phyloP scores from a whole-genome alignment of 92 coral and sea anemone genomes.

The Parazoanthus atlanticus region DNA sequence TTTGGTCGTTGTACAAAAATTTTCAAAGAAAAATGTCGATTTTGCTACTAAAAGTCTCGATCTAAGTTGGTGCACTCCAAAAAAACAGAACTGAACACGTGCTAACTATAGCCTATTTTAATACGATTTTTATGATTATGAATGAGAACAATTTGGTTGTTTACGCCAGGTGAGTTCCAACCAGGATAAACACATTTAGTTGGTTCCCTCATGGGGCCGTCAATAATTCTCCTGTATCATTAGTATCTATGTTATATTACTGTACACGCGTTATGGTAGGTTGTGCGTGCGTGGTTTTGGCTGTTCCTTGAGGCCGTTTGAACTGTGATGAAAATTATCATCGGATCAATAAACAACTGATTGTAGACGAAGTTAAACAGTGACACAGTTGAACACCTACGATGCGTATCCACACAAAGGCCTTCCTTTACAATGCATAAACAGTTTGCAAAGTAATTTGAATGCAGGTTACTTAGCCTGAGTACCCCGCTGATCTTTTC shows the following conservation, averaged over 20 bases:
- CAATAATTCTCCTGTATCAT: neutral
- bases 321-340: neutral
- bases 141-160: conserved; percentile 9
- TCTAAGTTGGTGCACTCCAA: neutral
- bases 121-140: neutral
- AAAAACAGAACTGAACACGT: conserved; percentile 11
- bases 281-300: neutral
- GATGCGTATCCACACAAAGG: neutral
- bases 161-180: conserved; percentile 8
- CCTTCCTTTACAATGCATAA: neutral
- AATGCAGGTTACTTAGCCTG: neutral
- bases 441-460: neutral
- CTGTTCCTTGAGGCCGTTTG: neutral
- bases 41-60: neutral
- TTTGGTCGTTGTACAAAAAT: no score
- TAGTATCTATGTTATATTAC: neutral
- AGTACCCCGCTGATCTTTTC: conserved; percentile 10
- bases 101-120: neutral
- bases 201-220: neutral
- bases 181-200: neutral
- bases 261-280: neutral
- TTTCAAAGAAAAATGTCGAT: neutral
- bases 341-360: conserved; percentile 3
- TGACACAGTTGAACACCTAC: neutral
- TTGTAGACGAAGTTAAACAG: neutral